Base-by-base conservation (phyloP, 2,888 invertebrate species). In the Alviniconcha strummeri region DNA sequence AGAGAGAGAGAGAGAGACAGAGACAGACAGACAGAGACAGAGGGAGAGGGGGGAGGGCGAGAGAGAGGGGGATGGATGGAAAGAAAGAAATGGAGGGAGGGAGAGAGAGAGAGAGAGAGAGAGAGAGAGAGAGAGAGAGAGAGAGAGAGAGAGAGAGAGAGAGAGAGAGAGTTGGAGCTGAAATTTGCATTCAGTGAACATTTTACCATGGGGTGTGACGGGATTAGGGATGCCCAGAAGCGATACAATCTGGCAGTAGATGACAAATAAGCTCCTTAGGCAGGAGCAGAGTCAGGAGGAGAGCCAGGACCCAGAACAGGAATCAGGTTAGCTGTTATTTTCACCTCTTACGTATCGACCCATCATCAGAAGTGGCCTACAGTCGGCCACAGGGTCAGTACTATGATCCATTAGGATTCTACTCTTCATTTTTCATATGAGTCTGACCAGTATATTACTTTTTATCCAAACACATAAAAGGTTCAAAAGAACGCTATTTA, bases 1-100 rank as follows among this genome's bases (percentile, higher is more conserved):
- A 69, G 69, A n/a, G n/a, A 57, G 57, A 57, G 57, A 57, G 78
- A 78, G 78, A 78, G 78, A 78, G 60, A 17, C 19, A 60, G 57
- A 56, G 57, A 78, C 5, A n/a, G 75, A 56, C 1, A 76, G 82
- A 64, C 5, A 13, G 36, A 82, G 75, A 60, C 54, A 74, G 55
- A 19, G 19, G 36, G 7, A 56, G 36, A n/a, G 36, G 11, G 1
- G 6, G 19, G 36, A 57, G 36, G 17, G 6, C 0, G 54, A 36
- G 15, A 64, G 64, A 15, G 17, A 64, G 15, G 64, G 64, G 11
- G 15, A 15, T 4, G 2, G 13, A 36, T 9, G 64, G 64, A 8
- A 52, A 36, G 13, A 64, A 17, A 52, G 4, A 1, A 57, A 7
- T 8, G 57, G 6, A 5, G 57, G 36, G 5, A 54, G 55, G 64